phyloP scores from a whole-genome alignment of 2,797 vertebrate species.

The Sternotherus odoratus region DNA sequence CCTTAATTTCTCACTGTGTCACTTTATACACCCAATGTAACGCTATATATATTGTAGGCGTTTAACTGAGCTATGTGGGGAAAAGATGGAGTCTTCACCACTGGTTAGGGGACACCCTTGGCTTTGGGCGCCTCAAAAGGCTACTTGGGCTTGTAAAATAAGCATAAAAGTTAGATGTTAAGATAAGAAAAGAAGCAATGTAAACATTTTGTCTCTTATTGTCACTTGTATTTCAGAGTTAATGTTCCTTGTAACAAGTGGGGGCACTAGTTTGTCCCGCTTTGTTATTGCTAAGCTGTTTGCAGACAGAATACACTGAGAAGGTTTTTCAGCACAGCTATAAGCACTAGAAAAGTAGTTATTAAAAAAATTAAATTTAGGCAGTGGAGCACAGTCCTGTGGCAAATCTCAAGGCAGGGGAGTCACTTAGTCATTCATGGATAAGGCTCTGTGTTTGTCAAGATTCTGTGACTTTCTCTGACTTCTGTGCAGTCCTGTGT shows the following conservation, averaged over 20 bases:
- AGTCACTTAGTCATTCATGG: not conserved
- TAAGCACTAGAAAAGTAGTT: not conserved
- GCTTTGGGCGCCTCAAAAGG: not conserved
- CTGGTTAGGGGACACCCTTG: not conserved
- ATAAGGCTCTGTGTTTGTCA: too few relatives aligned
- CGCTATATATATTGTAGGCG: fast-evolving
- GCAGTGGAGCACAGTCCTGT: too few relatives aligned
- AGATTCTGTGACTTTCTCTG: too few relatives aligned
- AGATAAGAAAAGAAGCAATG: not conserved
- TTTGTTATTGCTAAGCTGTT: not conserved
- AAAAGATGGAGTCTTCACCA: not conserved
- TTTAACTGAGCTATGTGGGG: fast-evolving
- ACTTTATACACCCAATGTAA: not conserved
- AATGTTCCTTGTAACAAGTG: not conserved
- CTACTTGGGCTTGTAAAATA: not conserved
- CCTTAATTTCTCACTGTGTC: not conserved
- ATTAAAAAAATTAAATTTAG: not conserved
- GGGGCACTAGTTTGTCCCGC: not conserved
- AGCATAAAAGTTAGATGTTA: not conserved
- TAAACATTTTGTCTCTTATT: not conserved
- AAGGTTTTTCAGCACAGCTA: not conserved
- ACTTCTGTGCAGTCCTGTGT: too few relatives aligned
- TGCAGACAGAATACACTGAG: not conserved
- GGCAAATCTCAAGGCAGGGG: too few relatives aligned
- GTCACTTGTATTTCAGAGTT: not conserved